Conservation (phyloP, 2,888 invertebrate genomes). For the Platerodrilus igneus region DNA sequence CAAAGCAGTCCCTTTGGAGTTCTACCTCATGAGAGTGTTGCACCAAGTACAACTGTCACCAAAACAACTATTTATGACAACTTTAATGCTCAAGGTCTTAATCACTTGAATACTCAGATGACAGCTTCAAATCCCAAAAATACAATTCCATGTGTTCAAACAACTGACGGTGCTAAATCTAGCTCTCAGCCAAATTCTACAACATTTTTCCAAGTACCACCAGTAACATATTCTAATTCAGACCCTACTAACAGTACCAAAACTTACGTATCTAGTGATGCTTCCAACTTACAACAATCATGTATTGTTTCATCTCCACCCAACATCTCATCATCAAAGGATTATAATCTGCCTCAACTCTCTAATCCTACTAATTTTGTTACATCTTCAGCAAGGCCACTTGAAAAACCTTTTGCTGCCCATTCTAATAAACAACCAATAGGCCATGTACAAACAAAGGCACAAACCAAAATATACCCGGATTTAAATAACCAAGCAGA, state of each 20-base stretch:
- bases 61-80: conserved; percentile 57
- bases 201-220: conserved; percentile 59
- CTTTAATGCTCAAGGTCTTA: conserved; percentile 64
- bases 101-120: conserved; percentile 63
- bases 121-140: conserved; percentile 53
- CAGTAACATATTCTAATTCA: conserved; percentile 45
- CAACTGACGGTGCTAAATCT: conserved; percentile 44
- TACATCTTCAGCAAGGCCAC: conserved; percentile 46
- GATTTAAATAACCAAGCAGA: conserved; percentile 52
- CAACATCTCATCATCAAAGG: conserved; percentile 53
- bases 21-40: conserved; percentile 72
- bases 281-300: conserved; percentile 61
- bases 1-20: conserved; percentile 75
- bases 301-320: conserved; percentile 70
- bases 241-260: conserved; percentile 45
- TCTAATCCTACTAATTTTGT: conserved; percentile 47
- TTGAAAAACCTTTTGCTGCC: conserved; percentile 42
- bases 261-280: conserved; percentile 42
- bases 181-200: conserved; percentile 54
- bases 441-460: conserved; percentile 66
- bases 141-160: conserved; percentile 48
- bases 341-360: conserved; percentile 58
- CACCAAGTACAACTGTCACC: conserved; percentile 56
- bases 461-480: conserved; percentile 73
- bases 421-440: conserved; percentile 49